Evolutionary conservation across 30 jellyfish, hydroid and myxozoan genomes (phyloP), one percentile per base, ranked within the genome.

Genomic region (Cassiopea xamachana): DNA sequence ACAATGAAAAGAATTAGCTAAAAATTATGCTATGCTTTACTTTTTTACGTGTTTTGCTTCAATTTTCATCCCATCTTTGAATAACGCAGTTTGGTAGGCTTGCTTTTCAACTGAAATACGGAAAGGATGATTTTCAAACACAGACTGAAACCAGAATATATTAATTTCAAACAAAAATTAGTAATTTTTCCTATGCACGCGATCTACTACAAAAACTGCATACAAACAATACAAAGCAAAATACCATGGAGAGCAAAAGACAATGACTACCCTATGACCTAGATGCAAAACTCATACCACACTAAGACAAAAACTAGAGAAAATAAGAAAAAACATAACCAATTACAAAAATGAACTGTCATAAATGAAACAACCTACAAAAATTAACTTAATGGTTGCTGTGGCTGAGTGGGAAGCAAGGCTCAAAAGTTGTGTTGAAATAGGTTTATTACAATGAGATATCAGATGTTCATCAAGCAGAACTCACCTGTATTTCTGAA

Each of bases 21-120:
- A 10, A 55, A 55, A 55, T 3, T 55, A 3, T 10, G 12, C 6
- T 71, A 71, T 4, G 19, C 77, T 51, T 81, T 82, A 96, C 99
- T 85, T 91, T 84, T 85, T 88, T n/a, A 96, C 99, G 79, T 96
- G 99, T 49, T 60, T 82, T 13, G 98, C 99, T 64, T 96, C 99
- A 1, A 93, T 96, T 75, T 79, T 80, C 98, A 92, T 88, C 48
- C 98, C 99, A 69, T 96, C 99, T 59, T 93, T 94, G 80, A 86
- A 96, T 6, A 88, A 73, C 0, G 97, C 87, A 16, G 84, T 83
- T 88, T 91, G 98, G 55, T 72, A 75, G 68, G 98, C 98, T 79
- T 96, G 99, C 67, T 96, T 96, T 47, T 91, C 97, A 45, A 96
- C 99, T 96, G 82, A 69, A 87, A 69, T 7, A 27, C 39, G 39